Conservation (phyloP, 1,140 invertebrate genomes). For the Oedothorax gibbosus region DNA sequence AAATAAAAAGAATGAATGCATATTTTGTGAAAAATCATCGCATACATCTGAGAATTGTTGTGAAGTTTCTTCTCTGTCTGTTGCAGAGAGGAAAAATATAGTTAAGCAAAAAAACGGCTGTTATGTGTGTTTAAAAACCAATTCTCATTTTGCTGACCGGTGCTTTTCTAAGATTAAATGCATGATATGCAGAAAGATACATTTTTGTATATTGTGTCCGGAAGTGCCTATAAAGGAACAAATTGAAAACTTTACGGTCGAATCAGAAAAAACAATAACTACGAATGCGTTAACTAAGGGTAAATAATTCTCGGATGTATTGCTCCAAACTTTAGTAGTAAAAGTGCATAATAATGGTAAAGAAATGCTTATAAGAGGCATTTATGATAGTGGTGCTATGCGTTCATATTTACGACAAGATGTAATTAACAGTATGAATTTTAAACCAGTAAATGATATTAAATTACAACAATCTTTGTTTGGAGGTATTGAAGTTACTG, state of each 20-base stretch:
- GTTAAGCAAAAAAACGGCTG: conserved; percentile 36
- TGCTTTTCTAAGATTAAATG: conserved; percentile 19
- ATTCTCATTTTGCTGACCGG: conserved; percentile 3
- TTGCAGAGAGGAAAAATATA: conserved; percentile 31
- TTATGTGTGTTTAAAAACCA: conserved; percentile 16
- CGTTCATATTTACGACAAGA: conserved; percentile 14
- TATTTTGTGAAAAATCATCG: conserved; percentile 25
- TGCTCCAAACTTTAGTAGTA: conserved; percentile 32
- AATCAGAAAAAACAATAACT: background rate
- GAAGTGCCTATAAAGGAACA: background rate
- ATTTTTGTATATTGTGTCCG: conserved; percentile 31
- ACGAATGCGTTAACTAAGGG: conserved; percentile 26
- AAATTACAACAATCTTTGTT: conserved; percentile 33
- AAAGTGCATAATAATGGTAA: conserved; percentile 14
- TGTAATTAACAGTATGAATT: conserved; percentile 28
- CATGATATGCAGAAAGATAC: conserved; percentile 5
- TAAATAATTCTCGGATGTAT: conserved; percentile 30
- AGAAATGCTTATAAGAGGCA: conserved; percentile 15
- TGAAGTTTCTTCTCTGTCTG: background rate
- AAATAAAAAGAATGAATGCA: background rate
- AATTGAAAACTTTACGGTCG: background rate
- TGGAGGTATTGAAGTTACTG: conserved; percentile 10
- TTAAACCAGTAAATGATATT: background rate
- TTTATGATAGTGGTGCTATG: conserved; percentile 12
- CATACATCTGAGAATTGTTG: conserved; percentile 29